Evolutionary conservation across 2,113 vertebrate genomes (phyloP).

Genomic region (Callaeas wilsoni): DNA sequence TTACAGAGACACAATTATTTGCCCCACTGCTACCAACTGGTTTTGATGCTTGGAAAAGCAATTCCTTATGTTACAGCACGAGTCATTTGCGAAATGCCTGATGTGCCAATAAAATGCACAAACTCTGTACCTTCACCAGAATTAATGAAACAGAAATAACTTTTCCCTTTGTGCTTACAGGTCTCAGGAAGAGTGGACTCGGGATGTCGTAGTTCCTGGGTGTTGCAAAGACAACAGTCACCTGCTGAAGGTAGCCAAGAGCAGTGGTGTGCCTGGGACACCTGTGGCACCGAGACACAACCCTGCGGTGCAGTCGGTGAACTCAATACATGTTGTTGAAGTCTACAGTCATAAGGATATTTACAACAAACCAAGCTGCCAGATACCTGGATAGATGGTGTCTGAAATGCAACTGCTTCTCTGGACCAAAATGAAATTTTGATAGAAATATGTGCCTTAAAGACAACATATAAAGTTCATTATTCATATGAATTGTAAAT

Average conservation of each 20-base stretch:
- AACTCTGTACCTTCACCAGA: background rate
- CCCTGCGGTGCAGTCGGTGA: background rate
- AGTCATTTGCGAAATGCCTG: background rate
- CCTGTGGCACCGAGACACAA: fast-evolving
- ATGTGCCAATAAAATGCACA: background rate
- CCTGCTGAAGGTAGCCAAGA: background rate
- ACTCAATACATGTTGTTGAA: background rate
- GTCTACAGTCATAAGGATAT: background rate
- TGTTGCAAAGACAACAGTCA: background rate
- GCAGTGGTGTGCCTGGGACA: background rate
- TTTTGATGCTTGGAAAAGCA: background rate
- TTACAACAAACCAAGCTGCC: background rate
- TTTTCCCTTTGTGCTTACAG: conserved; percentile 11
- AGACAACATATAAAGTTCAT: background rate
- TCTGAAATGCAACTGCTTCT: background rate
- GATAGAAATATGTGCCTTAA: conserved; percentile 67
- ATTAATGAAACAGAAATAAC: background rate
- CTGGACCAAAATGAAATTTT: conserved; percentile 32
- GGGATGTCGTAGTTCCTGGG: background rate
- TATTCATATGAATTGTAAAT: background rate
- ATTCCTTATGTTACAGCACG: background rate
- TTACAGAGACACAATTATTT: background rate
- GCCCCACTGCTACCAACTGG: background rate
- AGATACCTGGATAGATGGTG: conserved; percentile 44
- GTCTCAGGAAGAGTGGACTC: conserved; percentile 37